A percentile compares a stretch with the other conserved stretches of the same genome.
phyloP scores from a whole-genome alignment of 2,888 invertebrate genomes.

The Xanthorhoe designata region DNA sequence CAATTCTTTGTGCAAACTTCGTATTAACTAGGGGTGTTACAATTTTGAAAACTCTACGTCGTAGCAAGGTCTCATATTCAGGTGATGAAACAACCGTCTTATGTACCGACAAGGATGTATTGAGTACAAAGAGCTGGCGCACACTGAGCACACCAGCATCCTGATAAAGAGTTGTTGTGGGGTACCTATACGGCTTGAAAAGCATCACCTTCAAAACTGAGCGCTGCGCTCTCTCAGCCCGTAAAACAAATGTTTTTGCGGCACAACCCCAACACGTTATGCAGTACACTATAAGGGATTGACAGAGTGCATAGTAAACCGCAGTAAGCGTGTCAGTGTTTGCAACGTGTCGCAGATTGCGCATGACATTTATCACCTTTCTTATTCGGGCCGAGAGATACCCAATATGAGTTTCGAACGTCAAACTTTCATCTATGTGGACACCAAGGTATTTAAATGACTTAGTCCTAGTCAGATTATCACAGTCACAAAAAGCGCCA shows the following conservation, averaged over 20 bases:
- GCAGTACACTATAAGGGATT: not conserved
- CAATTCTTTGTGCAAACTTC: not conserved
- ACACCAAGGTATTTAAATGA: no score
- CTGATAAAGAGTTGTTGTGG: not conserved
- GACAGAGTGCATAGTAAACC: not conserved
- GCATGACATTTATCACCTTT: not conserved
- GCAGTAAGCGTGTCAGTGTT: not conserved
- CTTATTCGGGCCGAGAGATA: no score
- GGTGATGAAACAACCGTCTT: not conserved
- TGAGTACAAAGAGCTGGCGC: not conserved
- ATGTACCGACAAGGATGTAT: not conserved
- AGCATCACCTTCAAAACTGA: not conserved
- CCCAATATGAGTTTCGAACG: no score
- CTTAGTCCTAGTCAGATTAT: no score
- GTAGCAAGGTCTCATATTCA: not conserved
- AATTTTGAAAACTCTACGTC: not conserved
- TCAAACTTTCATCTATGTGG: no score
- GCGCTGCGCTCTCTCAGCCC: not conserved
- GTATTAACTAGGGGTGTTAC: not conserved
- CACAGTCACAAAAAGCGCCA: no score
- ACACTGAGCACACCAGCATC: not conserved
- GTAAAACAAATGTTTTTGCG: not conserved
- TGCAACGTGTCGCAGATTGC: not conserved
- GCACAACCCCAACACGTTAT: not conserved
- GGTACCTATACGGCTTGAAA: not conserved